These are phyloP conservation scores for Chouioia cunea DNA, from an alignment of 2,888 invertebrate genomes.

Conservation along the genomic window DNA sequence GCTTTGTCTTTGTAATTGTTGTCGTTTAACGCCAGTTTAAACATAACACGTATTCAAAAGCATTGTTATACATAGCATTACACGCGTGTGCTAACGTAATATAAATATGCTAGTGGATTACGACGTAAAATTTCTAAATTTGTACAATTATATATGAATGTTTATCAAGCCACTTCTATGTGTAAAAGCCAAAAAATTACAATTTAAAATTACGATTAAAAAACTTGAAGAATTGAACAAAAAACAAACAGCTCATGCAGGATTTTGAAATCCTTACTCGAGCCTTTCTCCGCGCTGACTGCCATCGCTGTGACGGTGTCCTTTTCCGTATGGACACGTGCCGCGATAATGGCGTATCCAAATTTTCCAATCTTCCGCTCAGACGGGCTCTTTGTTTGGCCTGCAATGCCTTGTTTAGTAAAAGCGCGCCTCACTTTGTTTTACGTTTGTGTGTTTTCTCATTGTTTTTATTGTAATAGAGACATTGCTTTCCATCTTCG, in stretches of 20 bases:
- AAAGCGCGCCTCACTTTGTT: conserved; percentile 49
- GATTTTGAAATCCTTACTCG: conserved; percentile 61
- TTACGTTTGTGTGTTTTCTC: neutral
- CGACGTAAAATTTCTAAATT: neutral
- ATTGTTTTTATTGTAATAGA: neutral
- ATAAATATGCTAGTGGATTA: neutral
- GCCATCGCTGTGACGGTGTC: conserved; percentile 67
- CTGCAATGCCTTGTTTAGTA: conserved; percentile 61
- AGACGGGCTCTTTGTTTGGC: conserved; percentile 60
- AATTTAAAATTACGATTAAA: conserved; percentile 7
- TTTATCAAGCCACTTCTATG: conserved; percentile 15
- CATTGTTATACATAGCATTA: conserved; percentile 16
- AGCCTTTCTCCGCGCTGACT: conserved; percentile 66
- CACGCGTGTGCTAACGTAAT: conserved; percentile 18
- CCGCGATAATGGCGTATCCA: conserved; percentile 64
- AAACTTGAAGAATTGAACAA: conserved; percentile 17
- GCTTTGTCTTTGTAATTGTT: no score
- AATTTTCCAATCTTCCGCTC: conserved; percentile 62
- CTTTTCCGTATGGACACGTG: conserved; percentile 65
- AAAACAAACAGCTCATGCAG: conserved; percentile 41
- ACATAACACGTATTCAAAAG: conserved; percentile 5
- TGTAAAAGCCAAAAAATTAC: conserved; percentile 1
- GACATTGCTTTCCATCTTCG: no score
- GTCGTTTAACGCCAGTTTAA: no score
- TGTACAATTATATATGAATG: neutral